Conservation (phyloP, 37 sponge, comb jelly and placozoan genomes). For the Ephydatia muelleri region DNA sequence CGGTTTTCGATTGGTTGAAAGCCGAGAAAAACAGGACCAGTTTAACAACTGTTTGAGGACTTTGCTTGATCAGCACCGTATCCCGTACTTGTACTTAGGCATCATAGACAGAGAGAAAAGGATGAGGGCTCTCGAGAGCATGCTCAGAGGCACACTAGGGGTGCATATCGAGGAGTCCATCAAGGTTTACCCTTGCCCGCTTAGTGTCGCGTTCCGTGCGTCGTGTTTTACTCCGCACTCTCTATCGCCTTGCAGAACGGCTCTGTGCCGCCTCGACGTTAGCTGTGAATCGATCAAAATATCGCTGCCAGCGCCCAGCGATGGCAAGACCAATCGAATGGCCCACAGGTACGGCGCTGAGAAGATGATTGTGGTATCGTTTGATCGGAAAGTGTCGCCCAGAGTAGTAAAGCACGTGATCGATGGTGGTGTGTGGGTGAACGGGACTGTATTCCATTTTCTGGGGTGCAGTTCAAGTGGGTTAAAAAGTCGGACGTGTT, state of each 20-base stretch:
- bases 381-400: slow-evolving; percentile 29
- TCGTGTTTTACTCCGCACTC: no score
- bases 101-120: slow-evolving; percentile 44
- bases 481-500: slow-evolving; percentile 61
- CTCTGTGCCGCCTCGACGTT: no score
- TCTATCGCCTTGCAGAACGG: no score
- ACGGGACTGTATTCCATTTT: slow-evolving; percentile 58
- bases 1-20: slow-evolving; percentile 37
- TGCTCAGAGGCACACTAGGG: slow-evolving; percentile 24
- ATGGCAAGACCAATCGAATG: slow-evolving; percentile 56
- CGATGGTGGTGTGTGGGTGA: slow-evolving; percentile 25
- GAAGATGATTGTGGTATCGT: slow-evolving; percentile 31
- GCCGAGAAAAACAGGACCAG: slow-evolving; percentile 22
- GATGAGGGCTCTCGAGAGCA: slow-evolving; percentile 23
- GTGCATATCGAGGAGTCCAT: not conserved
- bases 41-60: slow-evolving; percentile 39
- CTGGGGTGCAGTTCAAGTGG: slow-evolving; percentile 80
- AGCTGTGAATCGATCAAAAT: no score
- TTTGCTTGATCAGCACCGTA: slow-evolving; percentile 30
- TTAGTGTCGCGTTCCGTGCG: no score
- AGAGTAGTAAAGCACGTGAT: slow-evolving; percentile 12
- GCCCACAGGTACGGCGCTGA: slow-evolving; percentile 47
- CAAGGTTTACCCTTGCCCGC: no score
- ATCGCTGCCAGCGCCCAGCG: not conserved
- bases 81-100: slow-evolving; percentile 56